Base-by-base conservation (phyloP, 2,888 invertebrate genomes). In the Branchipolynoe longqiensis region DNA sequence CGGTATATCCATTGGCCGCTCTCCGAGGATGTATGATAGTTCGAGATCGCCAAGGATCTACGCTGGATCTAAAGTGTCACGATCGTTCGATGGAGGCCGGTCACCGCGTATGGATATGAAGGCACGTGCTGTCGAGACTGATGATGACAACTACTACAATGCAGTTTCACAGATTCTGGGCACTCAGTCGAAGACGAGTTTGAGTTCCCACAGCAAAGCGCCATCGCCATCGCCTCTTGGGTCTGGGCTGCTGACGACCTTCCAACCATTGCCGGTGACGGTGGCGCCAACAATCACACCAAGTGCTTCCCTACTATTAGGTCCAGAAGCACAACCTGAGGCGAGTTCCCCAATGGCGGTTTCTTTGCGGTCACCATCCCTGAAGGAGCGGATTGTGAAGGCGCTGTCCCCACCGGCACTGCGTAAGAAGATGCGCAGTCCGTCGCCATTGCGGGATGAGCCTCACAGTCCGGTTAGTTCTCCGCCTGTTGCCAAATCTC, bases 301-400 rank as follows among this genome's bases (percentile, higher is more conserved):
- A 1, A 78, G 78, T 31, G 48, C 78, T 6, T 78, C 78, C 31
- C 48, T 78, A 25, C 78, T 48, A 3, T 14, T 28, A 28, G 78
- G 78, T 12, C 48, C 48, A 25, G 48, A 48, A 48, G 28, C 48
- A 25, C 41, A 48, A 48, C 54, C 78, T 25, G 78, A 78, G 12
- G 48, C 48, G 3, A 25, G 48, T 2, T 48, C 25, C 25, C 78
- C 41, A 3, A 12, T 69, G 38, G 6, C 36, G 36, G 25, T 41
- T 12, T 54, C 78, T 25, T 48, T 48, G 1, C 41, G 48, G 25
- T 82, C 82, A 25, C 82, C 82, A 31, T 41, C 84, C 1, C 4
- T 84, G 33, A 84, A 84, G 73, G 84, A 84, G 48, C 40, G 69
- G 8, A 38, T 84, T 12, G 84, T 84, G n/a, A 40, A 69, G 54